Percentiles rank a stretch among this genome's conserved stretches.
Conservation (phyloP, 2,113 vertebrate genomes). For the Psephotus haematonotus region DNA sequence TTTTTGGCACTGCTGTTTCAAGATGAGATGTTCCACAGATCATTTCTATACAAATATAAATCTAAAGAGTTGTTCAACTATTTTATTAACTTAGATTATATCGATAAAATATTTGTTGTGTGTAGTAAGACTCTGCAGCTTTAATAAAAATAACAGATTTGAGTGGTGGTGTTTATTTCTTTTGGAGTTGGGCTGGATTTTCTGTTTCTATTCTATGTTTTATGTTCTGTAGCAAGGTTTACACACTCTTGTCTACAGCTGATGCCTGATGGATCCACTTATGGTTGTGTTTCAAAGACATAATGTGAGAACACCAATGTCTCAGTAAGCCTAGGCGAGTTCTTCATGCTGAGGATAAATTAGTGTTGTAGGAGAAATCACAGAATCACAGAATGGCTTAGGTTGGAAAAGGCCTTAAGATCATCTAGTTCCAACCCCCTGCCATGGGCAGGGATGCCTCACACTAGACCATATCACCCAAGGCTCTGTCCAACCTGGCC, state of each 20-base stretch:
- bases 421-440: background rate
- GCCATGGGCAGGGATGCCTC: background rate
- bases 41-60: constrained; percentile 81
- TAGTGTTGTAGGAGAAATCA: background rate
- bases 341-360: background rate
- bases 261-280: background rate
- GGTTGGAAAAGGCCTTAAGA: background rate
- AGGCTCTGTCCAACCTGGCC: background rate
- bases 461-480: background rate
- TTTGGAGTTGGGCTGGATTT: background rate
- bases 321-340: background rate
- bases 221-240: background rate
- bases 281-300: background rate
- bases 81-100: constrained; percentile 85
- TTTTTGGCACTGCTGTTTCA: constrained; percentile 53
- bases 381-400: background rate
- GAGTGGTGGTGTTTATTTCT: background rate
- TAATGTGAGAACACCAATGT: background rate
- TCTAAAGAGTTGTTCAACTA: constrained; percentile 76
- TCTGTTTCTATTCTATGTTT: background rate
- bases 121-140: constrained; percentile 71
- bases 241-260: background rate
- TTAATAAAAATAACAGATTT: constrained; percentile 74
- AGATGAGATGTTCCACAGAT: constrained; percentile 63
- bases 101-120: constrained; percentile 76